Base-by-base conservation (phyloP, 2,888 invertebrate species). In the Chrysomela aeneicollis region DNA sequence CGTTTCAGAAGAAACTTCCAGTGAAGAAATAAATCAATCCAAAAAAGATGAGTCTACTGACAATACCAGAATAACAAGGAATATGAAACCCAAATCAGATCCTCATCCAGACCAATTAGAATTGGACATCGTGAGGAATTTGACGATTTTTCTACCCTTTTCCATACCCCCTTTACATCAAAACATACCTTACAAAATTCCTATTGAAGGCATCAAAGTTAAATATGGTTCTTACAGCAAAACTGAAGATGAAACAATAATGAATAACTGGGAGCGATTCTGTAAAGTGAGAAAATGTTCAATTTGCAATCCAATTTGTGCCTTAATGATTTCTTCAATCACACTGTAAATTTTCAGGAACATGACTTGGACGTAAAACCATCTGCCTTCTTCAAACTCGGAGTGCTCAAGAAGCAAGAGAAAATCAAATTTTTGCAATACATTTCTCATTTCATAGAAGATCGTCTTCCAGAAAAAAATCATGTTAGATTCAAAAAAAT, bases 351-450 rank as follows among this genome's bases (percentile, higher is more conserved):
- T 47, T 74, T 74, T 47, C 59, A 77, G 76, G 32, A 68, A 10
- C 68, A 74, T 51, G 55, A 70, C 47, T 52, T 75, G 46, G 49
- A 35, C 2, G 37, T 63, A 10, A 62, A 66, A 19, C 73, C 77
- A 0, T 49, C 51, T 9, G 63, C 54, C 2, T 74, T 76, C 59
- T 61, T 71, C 10, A 62, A 22, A 17, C 61, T 74, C 15, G 53
- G 37, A 15, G 47, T 19, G n/a, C 57, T 71, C 37, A n/a, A 46
- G 2, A 5, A 1, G 0, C 1, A 19, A 3, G 52, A 67, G 35
- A 71, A 72, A 51, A 26, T 63, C 6, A 71, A 70, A 18, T 75
- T 77, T 63, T 42, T 73, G 12, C 69, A 66, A 35, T 74, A 68
- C 66, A 30, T 77, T 32, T 65, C 72, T 0, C 68, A 67, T 37